Percentiles rank a stretch among this genome's conserved stretches.
These are phyloP conservation scores for Holothuria glaberrima DNA, from an alignment of 35 echinoderm and acorn worm genomes.

Conservation along the genomic window DNA sequence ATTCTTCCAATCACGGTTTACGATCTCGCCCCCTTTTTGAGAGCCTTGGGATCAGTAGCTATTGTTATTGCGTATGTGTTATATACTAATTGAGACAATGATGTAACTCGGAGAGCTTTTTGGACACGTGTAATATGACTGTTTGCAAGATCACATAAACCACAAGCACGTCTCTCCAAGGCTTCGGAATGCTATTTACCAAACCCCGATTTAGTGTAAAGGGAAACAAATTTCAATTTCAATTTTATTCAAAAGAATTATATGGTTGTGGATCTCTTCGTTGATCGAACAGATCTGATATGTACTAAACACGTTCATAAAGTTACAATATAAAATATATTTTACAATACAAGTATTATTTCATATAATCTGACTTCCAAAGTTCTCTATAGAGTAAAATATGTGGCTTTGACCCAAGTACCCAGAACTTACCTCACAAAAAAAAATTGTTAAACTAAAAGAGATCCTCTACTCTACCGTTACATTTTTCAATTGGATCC, in stretches of 20 bases:
- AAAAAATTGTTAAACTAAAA: neutral
- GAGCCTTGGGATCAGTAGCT: neutral
- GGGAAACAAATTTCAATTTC: neutral
- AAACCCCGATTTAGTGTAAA: neutral
- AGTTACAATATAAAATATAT: neutral
- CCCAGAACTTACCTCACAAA: neutral
- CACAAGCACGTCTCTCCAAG: neutral
- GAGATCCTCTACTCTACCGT: neutral
- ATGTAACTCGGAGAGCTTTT: conserved; percentile 5
- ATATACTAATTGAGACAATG: neutral
- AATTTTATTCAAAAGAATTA: neutral
- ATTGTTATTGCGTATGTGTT: neutral
- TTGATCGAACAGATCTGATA: neutral
- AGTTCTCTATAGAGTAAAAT: neutral
- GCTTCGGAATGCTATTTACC: conserved; percentile 1
- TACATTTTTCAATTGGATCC: too few species aligned
- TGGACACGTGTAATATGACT: neutral
- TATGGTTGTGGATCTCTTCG: neutral
- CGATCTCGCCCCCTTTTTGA: neutral
- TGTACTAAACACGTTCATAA: neutral
- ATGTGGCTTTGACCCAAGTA: neutral
- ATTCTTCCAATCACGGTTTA: neutral
- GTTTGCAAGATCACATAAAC: neutral
- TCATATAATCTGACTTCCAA: conserved; percentile 11
- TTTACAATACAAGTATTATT: neutral